Percentiles rank a stretch among this genome's conserved stretches.
These are phyloP conservation scores for Anguilla anguilla DNA, from an alignment of 2,797 vertebrate genomes.

Conservation along the genomic window DNA sequence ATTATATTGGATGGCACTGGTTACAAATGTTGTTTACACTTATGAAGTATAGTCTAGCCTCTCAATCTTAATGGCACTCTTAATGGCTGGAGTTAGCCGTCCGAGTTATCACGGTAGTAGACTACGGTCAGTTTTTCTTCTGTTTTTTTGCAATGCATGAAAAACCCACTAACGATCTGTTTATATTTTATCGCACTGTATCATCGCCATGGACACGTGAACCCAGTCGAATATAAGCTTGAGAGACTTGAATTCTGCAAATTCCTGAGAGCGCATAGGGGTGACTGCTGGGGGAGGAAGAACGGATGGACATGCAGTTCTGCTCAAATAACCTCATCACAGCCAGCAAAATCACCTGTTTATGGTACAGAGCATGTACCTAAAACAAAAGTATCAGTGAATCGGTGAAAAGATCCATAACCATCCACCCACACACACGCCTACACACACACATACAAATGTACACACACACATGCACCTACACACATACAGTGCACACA, in stretches of 20 bases:
- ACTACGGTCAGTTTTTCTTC: not conserved
- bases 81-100: not conserved
- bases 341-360: not conserved
- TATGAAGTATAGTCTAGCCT: not conserved
- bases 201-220: not conserved
- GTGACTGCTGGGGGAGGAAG: not conserved
- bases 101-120: not conserved
- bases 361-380: not conserved
- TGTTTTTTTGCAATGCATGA: not conserved
- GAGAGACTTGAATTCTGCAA: not conserved
- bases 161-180: not conserved
- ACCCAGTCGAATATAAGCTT: not conserved
- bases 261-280: not conserved
- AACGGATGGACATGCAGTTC: not conserved
- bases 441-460: not conserved
- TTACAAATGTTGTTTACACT: not conserved
- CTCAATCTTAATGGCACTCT: not conserved
- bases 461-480: not conserved
- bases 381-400: not conserved
- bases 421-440: not conserved
- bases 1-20: not conserved
- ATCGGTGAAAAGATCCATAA: not conserved
- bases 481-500: not conserved
- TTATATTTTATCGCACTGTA: not conserved
- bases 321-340: not conserved